Percentiles rank a stretch among this genome's conserved stretches.
phyloP scores from a whole-genome alignment of 2,113 vertebrate genomes.

The Hippocampus guttulatus region DNA sequence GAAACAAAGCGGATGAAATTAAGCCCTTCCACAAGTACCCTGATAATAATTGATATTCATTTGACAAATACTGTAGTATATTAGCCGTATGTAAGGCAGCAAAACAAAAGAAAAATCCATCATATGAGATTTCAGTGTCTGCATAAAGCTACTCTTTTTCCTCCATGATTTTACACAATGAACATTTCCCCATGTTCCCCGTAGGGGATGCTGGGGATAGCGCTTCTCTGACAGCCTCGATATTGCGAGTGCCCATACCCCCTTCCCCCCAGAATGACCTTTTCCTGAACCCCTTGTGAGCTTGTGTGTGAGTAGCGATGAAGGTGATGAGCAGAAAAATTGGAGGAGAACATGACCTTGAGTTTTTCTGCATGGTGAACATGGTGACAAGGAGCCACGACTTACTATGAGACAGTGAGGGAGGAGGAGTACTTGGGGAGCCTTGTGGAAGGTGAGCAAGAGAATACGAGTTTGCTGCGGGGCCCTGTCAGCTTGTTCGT shows the following conservation, averaged over 20 bases:
- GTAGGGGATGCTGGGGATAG: neutral
- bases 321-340: neutral
- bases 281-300: neutral
- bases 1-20: no score
- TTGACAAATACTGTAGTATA: no score
- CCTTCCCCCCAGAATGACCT: neutral
- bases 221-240: constrained; percentile 11
- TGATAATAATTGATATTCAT: no score
- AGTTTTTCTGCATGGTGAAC: neutral
- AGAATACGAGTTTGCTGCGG: neutral
- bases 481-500: no score
- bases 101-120: no score
- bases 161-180: neutral
- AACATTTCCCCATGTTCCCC: constrained; percentile 12
- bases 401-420: neutral
- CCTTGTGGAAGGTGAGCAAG: constrained; percentile 6
- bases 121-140: no score
- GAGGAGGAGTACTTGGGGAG: neutral
- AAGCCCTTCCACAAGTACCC: no score
- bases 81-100: no score
- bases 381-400: neutral
- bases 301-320: neutral
- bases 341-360: neutral
- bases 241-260: neutral
- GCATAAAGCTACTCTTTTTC: neutral